Evolutionary conservation across 1,140 invertebrate species (phyloP).

Genomic region (Trichoplusia ni): DNA sequence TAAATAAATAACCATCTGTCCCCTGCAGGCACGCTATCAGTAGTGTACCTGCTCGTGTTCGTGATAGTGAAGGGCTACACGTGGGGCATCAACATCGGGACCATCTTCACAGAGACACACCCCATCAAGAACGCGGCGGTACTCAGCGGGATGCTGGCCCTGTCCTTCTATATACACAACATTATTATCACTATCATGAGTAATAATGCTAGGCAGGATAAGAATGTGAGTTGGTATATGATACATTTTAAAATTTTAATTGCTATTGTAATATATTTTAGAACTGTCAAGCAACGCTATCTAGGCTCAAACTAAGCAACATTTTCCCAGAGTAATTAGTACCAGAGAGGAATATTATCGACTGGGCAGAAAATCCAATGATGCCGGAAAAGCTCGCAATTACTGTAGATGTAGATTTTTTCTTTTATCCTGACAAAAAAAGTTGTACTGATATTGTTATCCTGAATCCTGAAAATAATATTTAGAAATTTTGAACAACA

Average conservation of each 20-base stretch:
- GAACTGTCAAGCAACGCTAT: too few species aligned
- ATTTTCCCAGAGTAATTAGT: too few species aligned
- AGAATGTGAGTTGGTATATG: slow-evolving; percentile 87
- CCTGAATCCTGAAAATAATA: too few species aligned
- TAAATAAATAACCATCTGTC: too few species aligned
- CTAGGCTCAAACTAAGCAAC: too few species aligned
- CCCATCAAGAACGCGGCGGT: slow-evolving; percentile 88
- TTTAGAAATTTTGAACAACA: too few species aligned
- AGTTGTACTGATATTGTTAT: too few species aligned
- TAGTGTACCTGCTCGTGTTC: slow-evolving; percentile 90
- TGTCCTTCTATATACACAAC: slow-evolving; percentile 97
- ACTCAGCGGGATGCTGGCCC: slow-evolving; percentile 91
- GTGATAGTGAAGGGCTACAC: slow-evolving; percentile 87
- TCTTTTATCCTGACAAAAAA: too few species aligned
- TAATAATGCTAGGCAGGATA: slow-evolving; percentile 91
- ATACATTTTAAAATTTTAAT: background rate
- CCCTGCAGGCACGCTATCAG: slow-evolving; percentile 89
- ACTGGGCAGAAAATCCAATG: too few species aligned
- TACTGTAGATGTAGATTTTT: too few species aligned
- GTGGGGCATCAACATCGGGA: slow-evolving; percentile 89
- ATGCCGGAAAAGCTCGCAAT: too few species aligned
- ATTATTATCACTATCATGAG: slow-evolving; percentile 93
- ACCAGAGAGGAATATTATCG: too few species aligned
- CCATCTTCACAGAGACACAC: slow-evolving; percentile 76
- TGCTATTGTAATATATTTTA: background rate